Conservation (phyloP, 1,140 invertebrate genomes). For the Heliothis subflexa region DNA sequence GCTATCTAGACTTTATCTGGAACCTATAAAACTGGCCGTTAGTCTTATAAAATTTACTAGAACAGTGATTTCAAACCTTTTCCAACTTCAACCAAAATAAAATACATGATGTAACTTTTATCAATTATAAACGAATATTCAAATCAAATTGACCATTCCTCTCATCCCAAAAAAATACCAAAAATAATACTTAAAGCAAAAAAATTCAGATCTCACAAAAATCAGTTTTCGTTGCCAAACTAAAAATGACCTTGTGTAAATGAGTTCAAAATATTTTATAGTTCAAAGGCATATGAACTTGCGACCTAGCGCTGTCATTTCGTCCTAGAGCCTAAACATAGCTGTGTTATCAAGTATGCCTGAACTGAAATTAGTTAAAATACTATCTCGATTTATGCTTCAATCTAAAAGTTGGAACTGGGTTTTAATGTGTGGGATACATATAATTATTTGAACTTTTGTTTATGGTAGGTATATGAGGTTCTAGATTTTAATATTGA, state of each 20-base stretch:
- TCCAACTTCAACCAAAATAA: too few relatives aligned
- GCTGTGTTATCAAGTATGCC: not conserved
- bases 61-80: too few relatives aligned
- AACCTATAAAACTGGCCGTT: too few relatives aligned
- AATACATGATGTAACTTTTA: too few relatives aligned
- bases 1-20: too few relatives aligned
- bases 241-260: not conserved
- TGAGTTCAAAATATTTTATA: conserved; percentile 23
- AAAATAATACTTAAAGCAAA: not conserved
- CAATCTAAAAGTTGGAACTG: not conserved
- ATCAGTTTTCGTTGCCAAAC: not conserved
- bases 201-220: not conserved
- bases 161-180: not conserved
- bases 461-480: too few relatives aligned
- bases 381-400: not conserved
- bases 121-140: too few relatives aligned
- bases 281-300: conserved; percentile 30
- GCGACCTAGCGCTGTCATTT: not conserved
- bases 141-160: not conserved
- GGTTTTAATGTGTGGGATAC: too few relatives aligned
- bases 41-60: too few relatives aligned
- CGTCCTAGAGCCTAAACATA: not conserved
- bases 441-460: too few relatives aligned
- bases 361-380: not conserved
- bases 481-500: too few relatives aligned